Base-by-base conservation (phyloP, 2,113 vertebrate genomes). In the Cyanoliseus patagonus region DNA sequence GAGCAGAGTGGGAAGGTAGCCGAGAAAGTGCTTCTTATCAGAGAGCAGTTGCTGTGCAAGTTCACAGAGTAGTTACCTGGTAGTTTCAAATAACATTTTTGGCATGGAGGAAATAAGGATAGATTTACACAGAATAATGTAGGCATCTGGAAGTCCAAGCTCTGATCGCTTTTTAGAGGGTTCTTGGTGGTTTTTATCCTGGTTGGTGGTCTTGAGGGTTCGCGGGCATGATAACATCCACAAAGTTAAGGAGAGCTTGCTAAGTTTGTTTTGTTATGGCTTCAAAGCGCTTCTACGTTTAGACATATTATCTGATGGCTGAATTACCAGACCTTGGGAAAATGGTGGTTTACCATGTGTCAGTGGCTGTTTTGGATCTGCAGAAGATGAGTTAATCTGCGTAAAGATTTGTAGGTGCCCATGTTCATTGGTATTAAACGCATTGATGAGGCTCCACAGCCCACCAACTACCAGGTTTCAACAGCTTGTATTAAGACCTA, bases 311-410 rank as follows among this genome's bases (percentile, higher is more conserved):
- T 83, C 44, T 67, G 53, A 72, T 87, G 75, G 31, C 59, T 83
- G 79, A 95, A 41, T 92, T 95, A 82, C 91, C 69, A 94, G 94
- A 86, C 86, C 69, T 89, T 87, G 84, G 91, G 89, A 91, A 91
- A 70, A 82, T 37, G 42, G 37, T 68, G 88, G 88, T 92, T 92
- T 73, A 64, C 79, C 47, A 42, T 1, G 6, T 95, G 83, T 93
- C 76, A 77, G 46, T 77, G 76, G 17, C 76, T 92, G 75, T 63
- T 90, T 72, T 5, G 13, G 69, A 82, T 44, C 81, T 79, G 64
- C 62, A 61, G 91, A 92, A 77, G 92, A 92, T 82, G 62, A 86
- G 52, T 86, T 86, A 55, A 88, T 91, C 91, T 92, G 78, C 53
- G 63, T 76, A 42, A 87, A 86, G 59, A 42, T 75, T 51, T 93